Conservation (phyloP, 2,888 invertebrate species). For the Pandemis corylana region DNA sequence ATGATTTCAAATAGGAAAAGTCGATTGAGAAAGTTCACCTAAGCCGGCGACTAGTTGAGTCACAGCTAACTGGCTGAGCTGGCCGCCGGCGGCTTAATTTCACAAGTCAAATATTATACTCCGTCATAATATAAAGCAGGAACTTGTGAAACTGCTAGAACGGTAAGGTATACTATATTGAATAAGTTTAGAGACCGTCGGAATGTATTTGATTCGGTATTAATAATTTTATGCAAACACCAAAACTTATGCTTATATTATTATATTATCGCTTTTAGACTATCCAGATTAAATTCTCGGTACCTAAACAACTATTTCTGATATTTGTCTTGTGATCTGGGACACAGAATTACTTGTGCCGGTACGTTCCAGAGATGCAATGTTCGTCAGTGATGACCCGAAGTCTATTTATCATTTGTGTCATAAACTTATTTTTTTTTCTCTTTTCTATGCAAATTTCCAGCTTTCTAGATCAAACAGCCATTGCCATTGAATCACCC, state of each 20-base stretch:
- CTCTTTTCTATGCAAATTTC: no score
- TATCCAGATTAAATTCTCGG: background rate
- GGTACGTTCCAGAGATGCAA: no score
- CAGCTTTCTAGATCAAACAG: no score
- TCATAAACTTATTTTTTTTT: no score
- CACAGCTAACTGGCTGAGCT: conserved; percentile 9
- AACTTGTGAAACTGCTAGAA: conserved; percentile 13
- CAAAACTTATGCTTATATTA: background rate
- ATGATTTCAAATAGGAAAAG: conserved; percentile 5
- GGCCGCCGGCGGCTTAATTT: conserved; percentile 4
- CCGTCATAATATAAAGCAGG: conserved; percentile 12
- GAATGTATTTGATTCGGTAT: background rate
- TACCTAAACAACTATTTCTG: background rate
- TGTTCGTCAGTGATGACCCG: no score
- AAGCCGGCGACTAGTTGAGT: conserved; percentile 2
- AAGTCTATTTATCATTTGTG: no score
- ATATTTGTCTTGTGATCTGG: no score
- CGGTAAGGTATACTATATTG: conserved; percentile 6
- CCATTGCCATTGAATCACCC: no score
- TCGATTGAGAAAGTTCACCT: conserved; percentile 13
- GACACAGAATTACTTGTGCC: no score
- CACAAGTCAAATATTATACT: conserved; percentile 19
- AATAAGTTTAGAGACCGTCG: background rate
- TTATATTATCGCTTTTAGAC: background rate
- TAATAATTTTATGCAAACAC: background rate